phyloP scores from a whole-genome alignment of 2,113 vertebrate genomes.

The Heteronetta atricapilla region DNA sequence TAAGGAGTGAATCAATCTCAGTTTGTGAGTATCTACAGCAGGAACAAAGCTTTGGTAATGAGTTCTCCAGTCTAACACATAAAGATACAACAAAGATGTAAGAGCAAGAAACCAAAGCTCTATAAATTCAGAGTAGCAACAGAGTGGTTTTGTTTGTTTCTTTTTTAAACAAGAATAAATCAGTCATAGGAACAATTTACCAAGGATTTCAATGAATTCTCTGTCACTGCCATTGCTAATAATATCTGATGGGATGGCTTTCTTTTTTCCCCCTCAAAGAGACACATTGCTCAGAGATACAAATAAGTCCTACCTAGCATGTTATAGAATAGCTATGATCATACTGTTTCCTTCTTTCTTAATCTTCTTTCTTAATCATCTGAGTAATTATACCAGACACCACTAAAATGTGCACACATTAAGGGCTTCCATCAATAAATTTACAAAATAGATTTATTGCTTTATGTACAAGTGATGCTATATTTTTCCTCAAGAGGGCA shows the following conservation, averaged over 20 bases:
- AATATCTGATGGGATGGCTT: neutral
- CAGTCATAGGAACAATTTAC: neutral
- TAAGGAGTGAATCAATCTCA: neutral
- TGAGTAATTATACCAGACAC: neutral
- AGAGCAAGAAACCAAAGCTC: neutral
- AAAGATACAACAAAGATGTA: neutral
- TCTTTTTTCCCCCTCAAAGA: neutral
- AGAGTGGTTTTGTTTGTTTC: neutral
- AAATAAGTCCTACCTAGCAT: neutral
- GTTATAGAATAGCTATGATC: neutral
- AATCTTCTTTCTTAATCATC: neutral
- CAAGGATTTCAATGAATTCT: neutral
- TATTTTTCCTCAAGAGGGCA: neutral
- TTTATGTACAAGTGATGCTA: neutral
- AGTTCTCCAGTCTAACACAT: neutral
- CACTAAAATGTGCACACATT: neutral
- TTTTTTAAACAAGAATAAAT: neutral
- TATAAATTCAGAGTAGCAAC: neutral
- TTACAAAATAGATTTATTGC: neutral
- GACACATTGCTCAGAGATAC: neutral
- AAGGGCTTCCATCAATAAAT: neutral
- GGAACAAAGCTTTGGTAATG: neutral
- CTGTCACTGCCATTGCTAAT: neutral
- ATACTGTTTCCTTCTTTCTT: neutral
- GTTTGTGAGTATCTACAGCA: neutral